Conservation (phyloP, 1,140 invertebrate genomes). For the Magallana ariakensis region DNA sequence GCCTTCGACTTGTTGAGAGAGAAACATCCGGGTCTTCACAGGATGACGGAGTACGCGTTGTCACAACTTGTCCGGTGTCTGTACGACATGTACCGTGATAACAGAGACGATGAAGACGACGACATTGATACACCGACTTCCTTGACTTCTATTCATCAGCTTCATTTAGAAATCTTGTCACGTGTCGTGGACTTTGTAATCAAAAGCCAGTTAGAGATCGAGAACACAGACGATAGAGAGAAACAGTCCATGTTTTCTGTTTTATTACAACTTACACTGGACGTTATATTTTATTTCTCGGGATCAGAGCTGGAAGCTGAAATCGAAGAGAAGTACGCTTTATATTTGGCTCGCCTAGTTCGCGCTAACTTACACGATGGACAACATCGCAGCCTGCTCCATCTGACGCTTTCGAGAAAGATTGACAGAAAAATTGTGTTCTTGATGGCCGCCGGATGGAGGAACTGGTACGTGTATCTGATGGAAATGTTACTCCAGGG, state of each 20-base stretch:
- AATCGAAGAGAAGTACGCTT: background rate
- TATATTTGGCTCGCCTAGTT: background rate
- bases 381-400: slow-evolving; percentile 8
- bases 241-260: slow-evolving; percentile 10
- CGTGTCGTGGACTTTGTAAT: background rate
- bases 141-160: background rate
- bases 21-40: slow-evolving; percentile 40
- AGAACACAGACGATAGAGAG: background rate
- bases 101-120: background rate
- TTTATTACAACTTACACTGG: background rate
- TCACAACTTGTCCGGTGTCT: slow-evolving; percentile 46
- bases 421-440: slow-evolving; percentile 17
- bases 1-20: background rate
- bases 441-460: background rate
- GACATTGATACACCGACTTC: too few relatives aligned
- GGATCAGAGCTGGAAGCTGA: background rate
- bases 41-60: slow-evolving; percentile 43
- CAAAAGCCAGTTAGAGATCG: background rate
- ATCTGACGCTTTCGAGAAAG: background rate
- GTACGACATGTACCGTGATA: slow-evolving; percentile 31
- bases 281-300: background rate
- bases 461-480: slow-evolving; percentile 38
- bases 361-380: slow-evolving; percentile 10
- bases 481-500: slow-evolving; percentile 27
- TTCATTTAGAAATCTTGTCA: background rate